A percentile compares a stretch with the other conserved stretches of the same genome.
Evolutionary conservation across 2,888 invertebrate genomes (phyloP).

Genomic region (Thymelicus lineola): DNA sequence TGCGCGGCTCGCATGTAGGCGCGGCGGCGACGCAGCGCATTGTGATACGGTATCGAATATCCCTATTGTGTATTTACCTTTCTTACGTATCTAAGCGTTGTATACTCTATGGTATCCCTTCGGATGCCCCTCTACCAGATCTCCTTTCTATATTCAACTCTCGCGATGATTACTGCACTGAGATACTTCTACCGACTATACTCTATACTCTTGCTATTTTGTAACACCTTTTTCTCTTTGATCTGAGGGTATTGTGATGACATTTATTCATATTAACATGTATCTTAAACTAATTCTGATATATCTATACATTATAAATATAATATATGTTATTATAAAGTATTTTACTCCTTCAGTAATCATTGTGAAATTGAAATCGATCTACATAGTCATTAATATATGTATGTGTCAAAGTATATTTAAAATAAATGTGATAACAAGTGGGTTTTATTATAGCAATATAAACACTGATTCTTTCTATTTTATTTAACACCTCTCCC

Average conservation of each 20-base stretch:
- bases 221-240: conserved; percentile 17
- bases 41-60: conserved; percentile 65
- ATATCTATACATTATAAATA: not conserved
- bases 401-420: conserved; percentile 84
- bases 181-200: conserved; percentile 5
- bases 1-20: not conserved
- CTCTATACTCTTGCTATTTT: conserved; percentile 13
- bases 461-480: conserved; percentile 62
- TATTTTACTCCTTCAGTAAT: conserved; percentile 52
- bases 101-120: conserved; percentile 40
- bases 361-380: conserved; percentile 62
- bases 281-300: not conserved
- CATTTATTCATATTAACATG: not conserved
- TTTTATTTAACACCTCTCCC: conserved; percentile 36
- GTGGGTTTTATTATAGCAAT: conserved; percentile 83
- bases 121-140: conserved; percentile 35
- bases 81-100: conserved; percentile 58
- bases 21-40: conserved; percentile 10
- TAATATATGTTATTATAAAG: conserved; percentile 1
- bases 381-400: conserved; percentile 77
- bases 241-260: not conserved
- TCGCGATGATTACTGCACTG: conserved; percentile 61
- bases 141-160: conserved; percentile 56
- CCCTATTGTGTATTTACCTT: conserved; percentile 61
- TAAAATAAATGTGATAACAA: conserved; percentile 84